Conservation (phyloP, 2,888 invertebrate genomes). For the Helicoverpa assulta region DNA sequence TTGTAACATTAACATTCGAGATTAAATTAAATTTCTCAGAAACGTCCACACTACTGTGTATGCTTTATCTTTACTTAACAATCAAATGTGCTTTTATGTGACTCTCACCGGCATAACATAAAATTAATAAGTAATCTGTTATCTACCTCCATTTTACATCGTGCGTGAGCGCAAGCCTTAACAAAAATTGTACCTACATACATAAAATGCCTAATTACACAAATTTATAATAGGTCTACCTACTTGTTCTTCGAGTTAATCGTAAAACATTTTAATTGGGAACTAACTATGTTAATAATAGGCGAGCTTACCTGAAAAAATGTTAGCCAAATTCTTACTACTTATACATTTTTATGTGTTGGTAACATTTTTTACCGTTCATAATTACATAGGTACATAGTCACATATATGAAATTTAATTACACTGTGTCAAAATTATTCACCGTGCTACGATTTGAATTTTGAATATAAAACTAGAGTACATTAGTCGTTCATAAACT, state of each 20-base stretch:
- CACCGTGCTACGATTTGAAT: slow-evolving; percentile 70
- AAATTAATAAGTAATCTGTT: slow-evolving; percentile 45
- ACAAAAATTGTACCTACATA: slow-evolving; percentile 52
- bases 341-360: slow-evolving; percentile 56
- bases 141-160: slow-evolving; percentile 42
- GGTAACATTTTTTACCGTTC: slow-evolving; percentile 58
- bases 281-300: slow-evolving; percentile 67
- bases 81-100: slow-evolving; percentile 41
- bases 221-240: slow-evolving; percentile 60
- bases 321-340: slow-evolving; percentile 64
- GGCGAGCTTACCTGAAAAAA: slow-evolving; percentile 58
- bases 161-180: slow-evolving; percentile 40
- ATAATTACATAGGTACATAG: slow-evolving; percentile 63
- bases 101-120: slow-evolving; percentile 43
- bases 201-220: slow-evolving; percentile 60
- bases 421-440: slow-evolving; percentile 72
- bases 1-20: slow-evolving; percentile 16
- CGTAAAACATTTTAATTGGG: slow-evolving; percentile 64
- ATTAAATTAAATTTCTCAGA: slow-evolving; percentile 42
- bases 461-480: slow-evolving; percentile 62
- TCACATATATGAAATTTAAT: slow-evolving; percentile 72
- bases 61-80: slow-evolving; percentile 46
- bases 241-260: slow-evolving; percentile 52
- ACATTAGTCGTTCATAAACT: slow-evolving; percentile 73
- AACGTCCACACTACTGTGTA: slow-evolving; percentile 31